phyloP scores from a whole-genome alignment of 2,113 vertebrate genomes.

The Oncorhynchus keta region DNA sequence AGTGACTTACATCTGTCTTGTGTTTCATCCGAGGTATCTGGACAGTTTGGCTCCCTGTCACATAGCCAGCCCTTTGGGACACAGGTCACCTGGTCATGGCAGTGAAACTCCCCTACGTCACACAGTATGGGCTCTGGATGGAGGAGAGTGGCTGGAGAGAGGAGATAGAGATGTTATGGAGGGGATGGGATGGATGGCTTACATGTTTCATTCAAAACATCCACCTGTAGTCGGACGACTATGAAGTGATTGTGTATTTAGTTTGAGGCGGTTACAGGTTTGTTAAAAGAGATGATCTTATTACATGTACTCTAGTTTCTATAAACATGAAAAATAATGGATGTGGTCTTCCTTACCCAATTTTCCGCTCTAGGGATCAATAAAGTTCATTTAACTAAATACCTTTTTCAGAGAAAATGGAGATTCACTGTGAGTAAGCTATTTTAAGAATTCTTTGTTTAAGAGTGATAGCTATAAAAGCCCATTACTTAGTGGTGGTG shows the following conservation, averaged over 20 bases:
- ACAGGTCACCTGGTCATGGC: slow-evolving; percentile 81
- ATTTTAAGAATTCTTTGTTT: too few species aligned
- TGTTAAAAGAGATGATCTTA: neutral
- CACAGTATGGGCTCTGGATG: slow-evolving; percentile 82
- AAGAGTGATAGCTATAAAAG: too few species aligned
- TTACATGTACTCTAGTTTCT: neutral
- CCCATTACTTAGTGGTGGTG: too few species aligned
- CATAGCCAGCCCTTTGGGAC: slow-evolving; percentile 90
- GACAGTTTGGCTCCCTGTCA: slow-evolving; percentile 92
- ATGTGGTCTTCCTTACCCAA: too few species aligned
- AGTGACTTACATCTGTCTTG: slow-evolving; percentile 83
- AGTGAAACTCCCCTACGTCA: slow-evolving; percentile 90
- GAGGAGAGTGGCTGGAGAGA: slow-evolving; percentile 53
- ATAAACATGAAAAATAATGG: too few species aligned
- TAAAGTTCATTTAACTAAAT: too few species aligned
- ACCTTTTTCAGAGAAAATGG: too few species aligned
- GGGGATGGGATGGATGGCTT: slow-evolving; percentile 43
- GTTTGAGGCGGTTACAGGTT: slow-evolving; percentile 6
- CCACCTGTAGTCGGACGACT: neutral
- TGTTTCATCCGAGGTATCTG: slow-evolving; percentile 88
- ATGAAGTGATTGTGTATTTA: slow-evolving; percentile 52
- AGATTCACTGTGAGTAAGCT: too few species aligned
- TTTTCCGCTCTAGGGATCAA: too few species aligned
- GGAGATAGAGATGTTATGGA: slow-evolving; percentile 57
- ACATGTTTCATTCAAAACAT: slow-evolving; percentile 28